Evolutionary conservation across 2,113 vertebrate species (phyloP).

Genomic region (Prionailurus viverrinus): DNA sequence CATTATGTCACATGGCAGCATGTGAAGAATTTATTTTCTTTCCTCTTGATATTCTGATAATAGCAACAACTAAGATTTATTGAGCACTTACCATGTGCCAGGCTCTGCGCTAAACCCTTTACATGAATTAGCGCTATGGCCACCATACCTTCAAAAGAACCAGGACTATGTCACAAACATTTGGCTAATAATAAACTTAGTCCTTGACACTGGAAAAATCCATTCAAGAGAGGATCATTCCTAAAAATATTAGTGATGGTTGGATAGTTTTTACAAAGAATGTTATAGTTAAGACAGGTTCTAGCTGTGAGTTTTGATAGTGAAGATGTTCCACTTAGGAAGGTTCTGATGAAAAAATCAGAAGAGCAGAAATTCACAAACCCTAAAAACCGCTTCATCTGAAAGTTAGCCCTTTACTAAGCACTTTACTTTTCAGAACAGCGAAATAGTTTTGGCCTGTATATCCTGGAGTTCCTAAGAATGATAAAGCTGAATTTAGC

Average conservation of each 20-base stretch:
- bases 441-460: neutral
- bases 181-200: constrained; percentile 59
- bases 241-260: neutral
- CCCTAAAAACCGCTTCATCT: neutral
- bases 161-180: neutral
- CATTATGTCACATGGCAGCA: neutral
- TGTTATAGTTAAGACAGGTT: neutral
- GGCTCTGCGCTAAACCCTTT: neutral
- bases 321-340: neutral
- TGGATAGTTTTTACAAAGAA: constrained; percentile 23
- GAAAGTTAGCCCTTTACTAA: neutral
- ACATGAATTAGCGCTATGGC: neutral
- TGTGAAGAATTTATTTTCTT: neutral
- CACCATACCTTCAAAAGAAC: constrained; percentile 11
- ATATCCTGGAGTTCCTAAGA: neutral
- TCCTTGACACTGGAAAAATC: constrained; percentile 34
- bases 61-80: neutral
- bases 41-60: neutral
- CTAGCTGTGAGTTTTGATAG: neutral
- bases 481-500: neutral
- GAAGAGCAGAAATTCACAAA: neutral
- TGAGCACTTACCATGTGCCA: neutral
- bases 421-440: neutral
- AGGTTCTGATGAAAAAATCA: neutral
- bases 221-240: neutral